Evolutionary conservation across 2,797 vertebrate species (phyloP).

Genomic region (Thalassophryne amazonica): DNA sequence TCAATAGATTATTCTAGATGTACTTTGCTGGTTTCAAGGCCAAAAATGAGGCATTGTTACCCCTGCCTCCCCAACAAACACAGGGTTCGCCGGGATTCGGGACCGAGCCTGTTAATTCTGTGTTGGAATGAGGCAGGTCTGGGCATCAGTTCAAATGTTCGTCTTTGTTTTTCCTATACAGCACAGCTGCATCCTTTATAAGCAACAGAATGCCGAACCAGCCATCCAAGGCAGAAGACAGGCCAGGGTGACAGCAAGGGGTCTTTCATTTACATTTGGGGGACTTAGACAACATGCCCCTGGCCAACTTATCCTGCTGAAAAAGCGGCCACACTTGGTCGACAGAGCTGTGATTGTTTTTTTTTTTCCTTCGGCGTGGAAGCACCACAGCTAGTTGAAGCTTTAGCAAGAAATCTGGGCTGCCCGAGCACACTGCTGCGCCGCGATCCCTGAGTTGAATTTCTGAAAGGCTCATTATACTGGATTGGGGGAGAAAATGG

Average conservation of each 20-base stretch:
- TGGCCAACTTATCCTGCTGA: conserved; percentile 71
- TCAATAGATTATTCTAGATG: conserved; percentile 31
- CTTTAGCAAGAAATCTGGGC: conserved; percentile 64
- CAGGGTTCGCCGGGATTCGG: conserved; percentile 18
- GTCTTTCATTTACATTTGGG: conserved; percentile 64
- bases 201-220: conserved; percentile 65
- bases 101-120: conserved; percentile 29
- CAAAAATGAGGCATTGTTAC: conserved; percentile 20
- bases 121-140: conserved; percentile 30
- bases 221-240: conserved; percentile 55
- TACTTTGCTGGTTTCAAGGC: neutral
- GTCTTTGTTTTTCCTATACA: conserved; percentile 13
- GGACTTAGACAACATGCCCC: conserved; percentile 62
- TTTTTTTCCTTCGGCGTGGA: conserved; percentile 40
- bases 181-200: conserved; percentile 72
- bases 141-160: conserved; percentile 49
- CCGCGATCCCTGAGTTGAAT: conserved; percentile 68
- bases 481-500: conserved; percentile 54
- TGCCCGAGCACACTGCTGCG: conserved; percentile 51
- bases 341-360: conserved; percentile 58
- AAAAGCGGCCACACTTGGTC: conserved; percentile 74
- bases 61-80: conserved; percentile 9
- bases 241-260: conserved; percentile 50
- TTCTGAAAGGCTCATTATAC: conserved; percentile 74
- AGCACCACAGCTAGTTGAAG: conserved; percentile 56